These are phyloP conservation scores for Coreius guichenoti DNA, from an alignment of 2,797 vertebrate genomes.

Conservation along the genomic window DNA sequence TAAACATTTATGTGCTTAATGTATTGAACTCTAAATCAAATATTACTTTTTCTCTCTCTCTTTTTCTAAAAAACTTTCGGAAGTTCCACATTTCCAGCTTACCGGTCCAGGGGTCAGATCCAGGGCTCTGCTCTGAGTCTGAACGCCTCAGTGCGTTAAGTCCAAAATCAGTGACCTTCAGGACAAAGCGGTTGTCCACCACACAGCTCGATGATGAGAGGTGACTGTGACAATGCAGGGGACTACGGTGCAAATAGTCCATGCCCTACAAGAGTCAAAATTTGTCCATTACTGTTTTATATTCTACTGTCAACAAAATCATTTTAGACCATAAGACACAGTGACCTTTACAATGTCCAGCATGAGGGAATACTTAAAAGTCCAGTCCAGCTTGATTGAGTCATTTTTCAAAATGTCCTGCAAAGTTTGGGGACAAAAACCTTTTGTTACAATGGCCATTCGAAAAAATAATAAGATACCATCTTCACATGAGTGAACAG, in stretches of 20 bases:
- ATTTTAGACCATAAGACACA: not conserved
- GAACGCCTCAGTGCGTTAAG: conserved; percentile 55
- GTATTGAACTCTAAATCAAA: not conserved
- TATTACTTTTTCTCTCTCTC: not conserved
- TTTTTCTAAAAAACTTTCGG: not conserved
- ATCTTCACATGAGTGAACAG: not conserved
- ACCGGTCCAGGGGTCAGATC: conserved; percentile 52
- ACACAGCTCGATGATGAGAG: conserved; percentile 66
- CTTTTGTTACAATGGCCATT: not conserved
- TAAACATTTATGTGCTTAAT: not conserved
- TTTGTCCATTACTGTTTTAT: conserved; percentile 31
- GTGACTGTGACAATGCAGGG: conserved; percentile 59
- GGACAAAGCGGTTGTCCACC: conserved; percentile 65
- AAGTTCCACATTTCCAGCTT: conserved; percentile 25
- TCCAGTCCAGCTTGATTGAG: conserved; percentile 68
- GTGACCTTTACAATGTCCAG: conserved; percentile 66
- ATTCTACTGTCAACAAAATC: not conserved
- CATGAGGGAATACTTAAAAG: conserved; percentile 66
- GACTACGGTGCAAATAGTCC: conserved; percentile 64
- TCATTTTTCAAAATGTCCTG: conserved; percentile 68
- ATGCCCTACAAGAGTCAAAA: conserved; percentile 57
- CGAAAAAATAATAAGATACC: not conserved
- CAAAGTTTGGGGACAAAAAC: not conserved
- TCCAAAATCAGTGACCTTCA: conserved; percentile 66
- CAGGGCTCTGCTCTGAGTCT: not conserved